A percentile compares a stretch with the other conserved stretches of the same genome.
phyloP scores from a whole-genome alignment of 2,113 vertebrate species.

The Eudyptes chrysolophus region DNA sequence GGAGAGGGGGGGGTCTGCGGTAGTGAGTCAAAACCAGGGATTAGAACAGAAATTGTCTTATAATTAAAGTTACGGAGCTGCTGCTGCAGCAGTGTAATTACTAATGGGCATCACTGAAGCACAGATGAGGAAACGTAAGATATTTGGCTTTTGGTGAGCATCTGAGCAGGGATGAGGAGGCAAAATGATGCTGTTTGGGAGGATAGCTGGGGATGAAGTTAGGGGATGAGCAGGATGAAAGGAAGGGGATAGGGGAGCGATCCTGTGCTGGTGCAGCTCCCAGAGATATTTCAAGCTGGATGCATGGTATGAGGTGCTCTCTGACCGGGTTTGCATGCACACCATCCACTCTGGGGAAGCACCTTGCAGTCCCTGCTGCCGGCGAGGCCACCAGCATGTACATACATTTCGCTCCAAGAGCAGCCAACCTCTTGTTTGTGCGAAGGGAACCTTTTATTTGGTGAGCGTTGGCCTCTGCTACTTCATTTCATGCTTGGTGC shows the following conservation, averaged over 20 bases:
- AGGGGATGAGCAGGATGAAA: neutral
- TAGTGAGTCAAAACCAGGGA: conserved; percentile 19
- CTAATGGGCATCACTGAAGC: neutral
- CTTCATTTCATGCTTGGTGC: neutral
- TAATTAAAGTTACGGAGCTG: conserved; percentile 45
- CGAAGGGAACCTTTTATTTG: neutral
- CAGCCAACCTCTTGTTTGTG: neutral
- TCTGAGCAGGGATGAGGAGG: neutral
- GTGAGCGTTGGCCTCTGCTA: neutral
- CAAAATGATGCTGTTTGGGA: neutral
- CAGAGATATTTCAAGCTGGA: neutral
- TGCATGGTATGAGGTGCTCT: neutral
- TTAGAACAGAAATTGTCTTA: conserved; percentile 49
- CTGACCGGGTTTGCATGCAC: neutral
- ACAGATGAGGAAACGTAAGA: neutral
- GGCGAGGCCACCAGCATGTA: fast-evolving
- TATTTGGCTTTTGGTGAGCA: neutral
- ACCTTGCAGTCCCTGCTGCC: neutral
- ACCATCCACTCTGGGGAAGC: fast-evolving
- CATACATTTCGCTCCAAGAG: neutral
- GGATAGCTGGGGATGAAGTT: neutral
- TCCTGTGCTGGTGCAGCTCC: neutral
- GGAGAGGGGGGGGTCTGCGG: neutral
- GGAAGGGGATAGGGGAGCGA: neutral
- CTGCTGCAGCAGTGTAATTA: neutral